Evolutionary conservation across 2,888 invertebrate genomes (phyloP).

Genomic region (Mamestra brassicae): DNA sequence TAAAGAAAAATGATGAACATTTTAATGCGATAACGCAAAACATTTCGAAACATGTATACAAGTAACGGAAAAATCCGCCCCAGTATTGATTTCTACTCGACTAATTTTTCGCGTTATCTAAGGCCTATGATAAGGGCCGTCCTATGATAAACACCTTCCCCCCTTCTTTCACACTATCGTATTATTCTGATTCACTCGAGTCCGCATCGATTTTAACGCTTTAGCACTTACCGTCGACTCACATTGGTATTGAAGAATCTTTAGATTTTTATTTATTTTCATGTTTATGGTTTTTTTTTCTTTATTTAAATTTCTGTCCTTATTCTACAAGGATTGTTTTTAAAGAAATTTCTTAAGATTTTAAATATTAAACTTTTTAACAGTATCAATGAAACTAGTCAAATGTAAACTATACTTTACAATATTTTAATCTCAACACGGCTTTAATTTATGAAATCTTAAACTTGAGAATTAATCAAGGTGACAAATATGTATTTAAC

Average conservation of each 20-base stretch:
- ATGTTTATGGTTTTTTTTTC: background rate
- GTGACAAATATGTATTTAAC: too few species aligned
- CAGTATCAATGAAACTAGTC: background rate
- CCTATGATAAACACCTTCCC: slow-evolving; percentile 81
- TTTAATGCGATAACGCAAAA: slow-evolving; percentile 34
- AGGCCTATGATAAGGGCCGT: slow-evolving; percentile 81
- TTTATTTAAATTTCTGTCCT: background rate
- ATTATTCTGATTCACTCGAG: slow-evolving; percentile 71
- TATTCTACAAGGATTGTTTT: background rate
- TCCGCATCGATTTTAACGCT: slow-evolving; percentile 64
- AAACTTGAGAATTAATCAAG: too few species aligned
- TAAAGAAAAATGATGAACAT: slow-evolving; percentile 14
- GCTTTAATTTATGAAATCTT: background rate
- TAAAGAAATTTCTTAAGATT: background rate
- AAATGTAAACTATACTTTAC: background rate
- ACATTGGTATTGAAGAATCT: background rate
- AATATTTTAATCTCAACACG: background rate
- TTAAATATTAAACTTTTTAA: background rate
- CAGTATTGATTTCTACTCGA: slow-evolving; percentile 86
- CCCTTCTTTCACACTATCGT: slow-evolving; percentile 81
- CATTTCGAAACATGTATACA: slow-evolving; percentile 26
- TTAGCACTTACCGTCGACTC: slow-evolving; percentile 36
- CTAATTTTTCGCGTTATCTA: slow-evolving; percentile 85
- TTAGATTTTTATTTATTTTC: slow-evolving; percentile 1
- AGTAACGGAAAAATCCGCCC: slow-evolving; percentile 74